Evolutionary conservation across 2,888 invertebrate species (phyloP), one percentile per base, ranked within the genome.

Genomic region (Campoletis raptor): DNA sequence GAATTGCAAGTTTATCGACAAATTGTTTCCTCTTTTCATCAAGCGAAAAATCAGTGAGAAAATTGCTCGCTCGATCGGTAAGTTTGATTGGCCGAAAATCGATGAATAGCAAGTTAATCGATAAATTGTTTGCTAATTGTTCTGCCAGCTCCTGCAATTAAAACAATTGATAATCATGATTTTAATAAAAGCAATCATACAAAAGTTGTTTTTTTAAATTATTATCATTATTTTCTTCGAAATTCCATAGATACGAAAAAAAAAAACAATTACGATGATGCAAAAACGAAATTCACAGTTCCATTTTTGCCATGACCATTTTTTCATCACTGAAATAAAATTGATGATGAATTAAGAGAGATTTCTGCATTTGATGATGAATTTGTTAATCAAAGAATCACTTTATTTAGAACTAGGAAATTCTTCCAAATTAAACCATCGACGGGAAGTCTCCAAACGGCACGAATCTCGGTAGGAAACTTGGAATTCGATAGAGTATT

Each of bases 41-140:
- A 45, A 30, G 10, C 18, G 12, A 57, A 80, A 57, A 67, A 66
- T 36, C 6, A 52, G 7, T 10, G n/a, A 21, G 21, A 69, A 42
- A n/a, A 72, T 72, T 24, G 48, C 67, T 69, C 67, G 67, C 24
- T 42, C 7, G n/a, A 48, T 70, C n/a, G 57, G 42, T 42, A 52
- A 45, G 54, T 37, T 37, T 54, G 30, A 61, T 61, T 30, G 61
- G 30, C 30, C 30, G 15, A 24, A 5, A 24, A 30, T 15, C 24
- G 2, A 61, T 61, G n/a, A 30, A 61, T 30, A 30, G 15, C 61
- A 15, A 12, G 61, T 61, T 30, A 30, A 61, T 48, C 30, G 15
- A 61, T 15, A 5, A 30, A 61, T 15, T 9, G 15, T 61, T 61
- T 30, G 61, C 61, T 30, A 30, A 61, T 30, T 61, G 15, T 30